A percentile compares a stretch with the other conserved stretches of the same genome.
phyloP scores from a whole-genome alignment of 2,797 vertebrate genomes.

The Helostoma temminkii region DNA sequence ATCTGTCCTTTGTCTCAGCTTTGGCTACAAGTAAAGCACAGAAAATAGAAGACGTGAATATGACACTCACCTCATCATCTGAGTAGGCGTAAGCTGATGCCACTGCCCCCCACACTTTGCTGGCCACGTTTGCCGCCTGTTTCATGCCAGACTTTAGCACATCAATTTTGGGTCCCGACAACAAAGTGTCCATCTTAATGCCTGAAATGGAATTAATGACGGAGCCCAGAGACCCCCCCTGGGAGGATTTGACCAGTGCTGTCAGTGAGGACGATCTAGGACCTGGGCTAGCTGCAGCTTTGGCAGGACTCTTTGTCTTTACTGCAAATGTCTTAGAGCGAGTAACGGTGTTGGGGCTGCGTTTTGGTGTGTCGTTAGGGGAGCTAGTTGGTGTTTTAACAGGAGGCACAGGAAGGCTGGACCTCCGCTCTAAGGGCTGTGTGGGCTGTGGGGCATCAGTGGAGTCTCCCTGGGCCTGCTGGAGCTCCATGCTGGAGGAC shows the following conservation, averaged over 20 bases:
- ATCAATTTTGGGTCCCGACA: conserved; percentile 96
- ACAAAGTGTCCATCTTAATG: conserved; percentile 93
- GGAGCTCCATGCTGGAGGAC: conserved; percentile 95
- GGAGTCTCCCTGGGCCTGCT: conserved; percentile 71
- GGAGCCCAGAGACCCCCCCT: conserved; percentile 91
- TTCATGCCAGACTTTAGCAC: conserved; percentile 96
- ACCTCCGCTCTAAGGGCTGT: conserved; percentile 86
- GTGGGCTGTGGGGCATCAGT: conserved; percentile 60
- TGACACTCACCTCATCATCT: conserved; percentile 92
- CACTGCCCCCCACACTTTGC: conserved; percentile 94
- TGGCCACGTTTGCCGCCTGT: conserved; percentile 95
- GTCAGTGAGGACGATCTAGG: conserved; percentile 88
- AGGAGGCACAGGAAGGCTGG: conserved; percentile 89
- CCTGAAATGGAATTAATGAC: conserved; percentile 93
- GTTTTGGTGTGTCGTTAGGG: conserved; percentile 73
- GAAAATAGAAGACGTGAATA: background rate
- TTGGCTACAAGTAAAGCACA: background rate
- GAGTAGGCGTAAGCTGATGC: conserved; percentile 92
- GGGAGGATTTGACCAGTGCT: conserved; percentile 89
- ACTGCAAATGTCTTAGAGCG: conserved; percentile 92
- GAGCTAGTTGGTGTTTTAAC: conserved; percentile 67
- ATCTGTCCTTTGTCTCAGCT: too few relatives aligned
- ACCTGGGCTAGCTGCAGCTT: conserved; percentile 66
- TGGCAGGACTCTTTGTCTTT: conserved; percentile 81
- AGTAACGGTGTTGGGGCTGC: conserved; percentile 85